These are phyloP conservation scores for Amphilophus citrinellus DNA, from an alignment of 2,113 vertebrate genomes.

Conservation along the genomic window DNA sequence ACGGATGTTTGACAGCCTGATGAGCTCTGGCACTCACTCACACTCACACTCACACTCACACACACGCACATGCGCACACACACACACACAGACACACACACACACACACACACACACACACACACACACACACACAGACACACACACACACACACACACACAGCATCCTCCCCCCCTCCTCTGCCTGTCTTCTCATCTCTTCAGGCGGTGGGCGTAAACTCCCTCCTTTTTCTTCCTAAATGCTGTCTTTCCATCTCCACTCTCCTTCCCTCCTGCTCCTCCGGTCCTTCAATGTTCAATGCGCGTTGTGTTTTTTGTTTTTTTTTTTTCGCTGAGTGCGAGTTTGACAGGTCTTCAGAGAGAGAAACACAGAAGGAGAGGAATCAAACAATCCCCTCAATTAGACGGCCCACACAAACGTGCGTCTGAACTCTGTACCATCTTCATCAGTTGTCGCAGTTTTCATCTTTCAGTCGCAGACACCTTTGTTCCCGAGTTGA, in stretches of 20 bases:
- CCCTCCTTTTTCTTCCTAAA: conserved; percentile 62
- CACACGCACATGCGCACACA: conserved; percentile 50
- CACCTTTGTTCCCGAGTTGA: conserved; percentile 73
- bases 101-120: conserved; percentile 56
- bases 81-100: conserved; percentile 24
- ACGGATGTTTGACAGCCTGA: conserved; percentile 74
- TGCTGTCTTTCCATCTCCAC: conserved; percentile 58
- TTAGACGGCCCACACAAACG: conserved; percentile 74
- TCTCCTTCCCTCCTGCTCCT: conserved; percentile 29
- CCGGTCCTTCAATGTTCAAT: conserved; percentile 39
- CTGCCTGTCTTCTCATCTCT: conserved; percentile 70
- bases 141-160: conserved; percentile 47
- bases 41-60: too few species aligned
- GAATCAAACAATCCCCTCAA: conserved; percentile 77
- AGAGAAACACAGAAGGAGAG: conserved; percentile 50
- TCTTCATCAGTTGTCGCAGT: conserved; percentile 72
- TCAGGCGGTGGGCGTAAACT: conserved; percentile 65
- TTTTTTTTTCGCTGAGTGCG: conserved; percentile 48
- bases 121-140: conserved; percentile 49
- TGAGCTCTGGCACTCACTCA: conserved; percentile 54
- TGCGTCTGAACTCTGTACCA: conserved; percentile 64
- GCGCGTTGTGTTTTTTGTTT: conserved; percentile 25
- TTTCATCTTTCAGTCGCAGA: conserved; percentile 68
- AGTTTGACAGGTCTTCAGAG: conserved; percentile 75
- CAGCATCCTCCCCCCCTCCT: conserved; percentile 21